Conservation (phyloP, 2,888 invertebrate species). For the Clepsis dumicolana region DNA sequence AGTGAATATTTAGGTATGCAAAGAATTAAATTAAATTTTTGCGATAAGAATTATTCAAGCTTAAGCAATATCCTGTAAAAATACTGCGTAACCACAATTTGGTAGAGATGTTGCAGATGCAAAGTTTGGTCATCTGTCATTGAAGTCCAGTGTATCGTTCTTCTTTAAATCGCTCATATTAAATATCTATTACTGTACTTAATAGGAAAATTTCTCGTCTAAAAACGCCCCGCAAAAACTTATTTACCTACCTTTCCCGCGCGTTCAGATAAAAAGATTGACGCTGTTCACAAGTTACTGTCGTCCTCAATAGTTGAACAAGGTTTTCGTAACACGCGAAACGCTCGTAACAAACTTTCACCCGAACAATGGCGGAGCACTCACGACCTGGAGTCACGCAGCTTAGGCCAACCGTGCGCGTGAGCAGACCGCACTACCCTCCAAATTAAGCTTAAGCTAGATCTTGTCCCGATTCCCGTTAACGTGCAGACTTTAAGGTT, state of each 20-base stretch:
- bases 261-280: constrained; percentile 9
- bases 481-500: too few species aligned
- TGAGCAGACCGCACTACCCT: neutral
- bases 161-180: too few species aligned
- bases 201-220: neutral
- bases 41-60: neutral
- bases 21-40: too few species aligned
- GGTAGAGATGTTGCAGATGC: too few species aligned
- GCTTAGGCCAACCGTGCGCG: constrained; percentile 40
- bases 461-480: too few species aligned
- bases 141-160: too few species aligned
- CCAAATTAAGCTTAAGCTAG: neutral
- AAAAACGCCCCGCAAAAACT: neutral
- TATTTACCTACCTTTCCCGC: neutral
- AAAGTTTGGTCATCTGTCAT: too few species aligned
- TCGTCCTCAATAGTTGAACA: constrained; percentile 55
- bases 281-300: constrained; percentile 48
- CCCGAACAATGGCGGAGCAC: constrained; percentile 73
- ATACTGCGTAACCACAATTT: too few species aligned
- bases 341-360: constrained; percentile 78
- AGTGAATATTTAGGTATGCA: neutral
- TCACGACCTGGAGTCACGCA: constrained; percentile 75
- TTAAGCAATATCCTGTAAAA: neutral
- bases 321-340: constrained; percentile 76
- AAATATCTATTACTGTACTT: too few species aligned